Base-by-base conservation (phyloP, 2,113 vertebrate genomes). In the Pelecanus crispus region DNA sequence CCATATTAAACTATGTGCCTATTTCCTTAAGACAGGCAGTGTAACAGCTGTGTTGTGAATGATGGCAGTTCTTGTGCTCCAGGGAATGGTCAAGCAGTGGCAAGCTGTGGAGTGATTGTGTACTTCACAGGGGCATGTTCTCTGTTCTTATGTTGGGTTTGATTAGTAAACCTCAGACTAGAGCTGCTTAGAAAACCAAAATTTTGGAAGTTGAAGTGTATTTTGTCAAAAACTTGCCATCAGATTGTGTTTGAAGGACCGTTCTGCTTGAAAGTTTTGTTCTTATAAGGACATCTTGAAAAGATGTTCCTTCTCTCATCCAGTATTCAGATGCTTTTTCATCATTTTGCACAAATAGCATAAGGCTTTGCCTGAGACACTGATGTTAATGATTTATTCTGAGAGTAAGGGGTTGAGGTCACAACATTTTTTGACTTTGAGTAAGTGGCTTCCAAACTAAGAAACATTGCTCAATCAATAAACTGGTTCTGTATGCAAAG, bases 401-500 rank as follows among this genome's bases (percentile, higher is more conserved):
- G 56, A 44, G 73, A 91, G 13, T 56, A 73, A 66, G 29, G 24
- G 62, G 71, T 68, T 93, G 95, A 97, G 84, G 89, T 96, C 87
- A 79, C 58, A 85, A 72, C 22, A 20, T 74, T 83, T 94, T 97
- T 67, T 91, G 86, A 88, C 87, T 92, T 94, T 73, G 81, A 97
- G 22, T 95, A 91, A 96, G 71, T 82, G 67, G 24, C 79, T 94
- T 90, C 45, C 87, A 90, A 91, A 88, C 38, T 44, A 91, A 90
- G 62, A 87, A 93, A 32, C 56, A 31, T 58, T 88, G 29, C 50
- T 95, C 78, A 95, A 90, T 97, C 91, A 96, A 92, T 94, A 94
- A 85, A 36, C 20, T 59, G 63, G 20, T 79, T 95, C 32, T 73
- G 74, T 66, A 95, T 95, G 96, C 94, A 89, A 85, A 87, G 87